Evolutionary conservation across 1,140 invertebrate species (phyloP).

Genomic region (Carposina sasakii): DNA sequence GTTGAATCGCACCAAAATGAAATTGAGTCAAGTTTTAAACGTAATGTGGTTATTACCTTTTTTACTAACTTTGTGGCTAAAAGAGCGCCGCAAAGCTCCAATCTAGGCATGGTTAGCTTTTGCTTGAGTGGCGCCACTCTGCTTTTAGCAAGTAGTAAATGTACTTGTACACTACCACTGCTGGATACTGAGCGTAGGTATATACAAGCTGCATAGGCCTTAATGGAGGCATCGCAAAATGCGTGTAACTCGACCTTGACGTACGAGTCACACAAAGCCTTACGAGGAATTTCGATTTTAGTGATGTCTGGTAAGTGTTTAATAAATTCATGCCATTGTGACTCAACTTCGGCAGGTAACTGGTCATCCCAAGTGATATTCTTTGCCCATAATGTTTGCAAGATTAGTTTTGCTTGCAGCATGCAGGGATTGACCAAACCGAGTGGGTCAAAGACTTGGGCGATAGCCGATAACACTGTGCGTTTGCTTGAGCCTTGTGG

Average conservation of each 20-base stretch:
- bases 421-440: conserved; percentile 11
- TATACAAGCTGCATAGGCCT: background rate
- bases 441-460: conserved; percentile 15
- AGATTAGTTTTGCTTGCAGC: conserved; percentile 14
- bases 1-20: conserved; percentile 18
- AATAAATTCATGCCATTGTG: conserved; percentile 1
- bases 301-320: background rate
- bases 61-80: conserved; percentile 8
- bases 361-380: conserved; percentile 13
- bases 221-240: conserved; percentile 2
- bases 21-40: conserved; percentile 1
- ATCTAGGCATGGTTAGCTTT: conserved; percentile 11
- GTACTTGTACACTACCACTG: background rate
- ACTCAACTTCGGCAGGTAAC: conserved; percentile 3
- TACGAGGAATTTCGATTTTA: conserved; percentile 5
- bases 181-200: background rate
- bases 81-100: conserved; percentile 13
- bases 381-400: conserved; percentile 9
- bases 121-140: conserved; percentile 9
- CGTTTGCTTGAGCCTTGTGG: conserved; percentile 1
- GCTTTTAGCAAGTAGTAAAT: conserved; percentile 4
- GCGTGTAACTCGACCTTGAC: conserved; percentile 1
- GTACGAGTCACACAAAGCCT: background rate
- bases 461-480: conserved; percentile 6
- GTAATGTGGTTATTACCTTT: conserved; percentile 9